Conservation (phyloP, 1,140 invertebrate species). For the Drosophila pseudoananassae region DNA sequence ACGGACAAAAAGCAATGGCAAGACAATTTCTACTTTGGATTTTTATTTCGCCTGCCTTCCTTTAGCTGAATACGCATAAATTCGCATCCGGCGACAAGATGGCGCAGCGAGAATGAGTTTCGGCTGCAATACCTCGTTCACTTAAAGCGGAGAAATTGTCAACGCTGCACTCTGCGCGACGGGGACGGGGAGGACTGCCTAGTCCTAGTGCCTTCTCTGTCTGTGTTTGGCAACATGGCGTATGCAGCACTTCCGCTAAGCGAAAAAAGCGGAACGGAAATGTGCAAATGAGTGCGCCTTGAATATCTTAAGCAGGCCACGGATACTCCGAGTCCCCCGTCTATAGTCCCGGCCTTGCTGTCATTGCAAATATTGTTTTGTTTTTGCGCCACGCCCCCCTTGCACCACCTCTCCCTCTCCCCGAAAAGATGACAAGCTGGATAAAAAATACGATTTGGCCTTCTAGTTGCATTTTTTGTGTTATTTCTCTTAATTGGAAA, state of each 20-base stretch:
- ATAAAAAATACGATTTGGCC: conserved; percentile 29
- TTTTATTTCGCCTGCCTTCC: conserved; percentile 9
- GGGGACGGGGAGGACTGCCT: not conserved
- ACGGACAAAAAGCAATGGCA: conserved; percentile 70
- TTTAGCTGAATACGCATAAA: conserved; percentile 77
- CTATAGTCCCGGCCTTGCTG: not conserved
- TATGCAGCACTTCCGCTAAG: conserved; percentile 50
- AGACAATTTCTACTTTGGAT: conserved; percentile 27
- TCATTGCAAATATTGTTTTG: conserved; percentile 44
- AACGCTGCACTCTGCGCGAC: conserved; percentile 58
- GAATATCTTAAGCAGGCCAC: conserved; percentile 69
- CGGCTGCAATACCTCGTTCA: conserved; percentile 46
- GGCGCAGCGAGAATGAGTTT: conserved; percentile 47
- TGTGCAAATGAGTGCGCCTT: conserved; percentile 74
- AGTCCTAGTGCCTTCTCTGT: conserved; percentile 8
- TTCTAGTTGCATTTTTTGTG: conserved; percentile 25
- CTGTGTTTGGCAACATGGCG: conserved; percentile 51
- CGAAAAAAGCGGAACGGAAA: conserved; percentile 63
- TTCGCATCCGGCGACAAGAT: conserved; percentile 78
- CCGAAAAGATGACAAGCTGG: conserved; percentile 59
- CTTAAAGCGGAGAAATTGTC: conserved; percentile 60
- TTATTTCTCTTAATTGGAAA: conserved; percentile 70
- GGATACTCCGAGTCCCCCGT: conserved; percentile 12
- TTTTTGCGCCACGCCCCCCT: conserved; percentile 4
- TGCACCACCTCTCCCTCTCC: not conserved